Percentiles rank a stretch among this genome's conserved stretches.
Conservation (phyloP, 2,888 invertebrate species). For the Amiota minor region DNA sequence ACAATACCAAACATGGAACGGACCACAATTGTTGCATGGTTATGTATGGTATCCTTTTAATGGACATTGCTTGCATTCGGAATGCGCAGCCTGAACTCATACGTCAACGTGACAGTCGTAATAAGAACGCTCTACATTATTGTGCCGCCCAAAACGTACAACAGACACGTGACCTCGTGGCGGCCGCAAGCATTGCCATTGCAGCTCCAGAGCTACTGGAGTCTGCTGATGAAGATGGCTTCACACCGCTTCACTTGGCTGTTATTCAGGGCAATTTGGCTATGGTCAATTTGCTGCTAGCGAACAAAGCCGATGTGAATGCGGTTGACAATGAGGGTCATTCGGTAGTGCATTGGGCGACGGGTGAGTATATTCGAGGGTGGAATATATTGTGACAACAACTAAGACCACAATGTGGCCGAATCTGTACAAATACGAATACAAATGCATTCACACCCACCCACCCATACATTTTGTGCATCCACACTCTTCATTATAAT, state of each 20-base stretch:
- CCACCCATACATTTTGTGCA: background rate
- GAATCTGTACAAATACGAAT: background rate
- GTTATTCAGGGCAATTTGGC: slow-evolving; percentile 94
- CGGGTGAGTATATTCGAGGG: slow-evolving; percentile 78
- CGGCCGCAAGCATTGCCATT: slow-evolving; percentile 85
- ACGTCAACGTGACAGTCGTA: slow-evolving; percentile 84
- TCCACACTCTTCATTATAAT: background rate
- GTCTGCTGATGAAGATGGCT: slow-evolving; percentile 92
- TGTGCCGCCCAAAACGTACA: slow-evolving; percentile 78
- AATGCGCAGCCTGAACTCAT: slow-evolving; percentile 77
- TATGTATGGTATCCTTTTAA: background rate
- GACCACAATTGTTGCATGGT: no score
- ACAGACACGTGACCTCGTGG: slow-evolving; percentile 74
- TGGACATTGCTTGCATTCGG: background rate
- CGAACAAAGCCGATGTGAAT: slow-evolving; percentile 91
- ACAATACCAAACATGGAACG: background rate
- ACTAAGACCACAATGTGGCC: slow-evolving; percentile 3
- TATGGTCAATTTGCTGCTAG: slow-evolving; percentile 87
- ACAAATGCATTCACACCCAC: background rate
- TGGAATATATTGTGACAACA: background rate
- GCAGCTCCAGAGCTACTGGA: slow-evolving; percentile 90
- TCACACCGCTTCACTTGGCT: slow-evolving; percentile 95
- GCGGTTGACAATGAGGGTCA: slow-evolving; percentile 95
- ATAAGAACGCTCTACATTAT: slow-evolving; percentile 93
- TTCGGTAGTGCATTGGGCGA: slow-evolving; percentile 98